Evolutionary conservation across 1,140 invertebrate genomes (phyloP).

Genomic region (Monomorium pharaonis): DNA sequence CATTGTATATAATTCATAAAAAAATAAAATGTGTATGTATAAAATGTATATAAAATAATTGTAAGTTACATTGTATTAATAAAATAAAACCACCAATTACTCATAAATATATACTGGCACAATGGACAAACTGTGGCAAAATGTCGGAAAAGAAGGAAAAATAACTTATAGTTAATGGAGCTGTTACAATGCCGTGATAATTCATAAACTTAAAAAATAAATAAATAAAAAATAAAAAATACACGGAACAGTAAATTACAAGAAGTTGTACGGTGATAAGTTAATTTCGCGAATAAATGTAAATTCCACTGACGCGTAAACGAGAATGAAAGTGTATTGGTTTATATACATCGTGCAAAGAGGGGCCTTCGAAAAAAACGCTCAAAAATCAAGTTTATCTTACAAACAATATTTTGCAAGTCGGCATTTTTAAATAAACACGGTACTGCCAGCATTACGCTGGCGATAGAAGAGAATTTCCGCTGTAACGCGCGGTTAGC

Average conservation of each 20-base stretch:
- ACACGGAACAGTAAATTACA: neutral
- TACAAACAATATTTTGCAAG: constrained; percentile 43
- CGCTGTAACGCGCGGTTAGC: neutral
- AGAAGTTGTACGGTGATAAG: neutral
- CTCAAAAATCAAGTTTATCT: constrained; percentile 28
- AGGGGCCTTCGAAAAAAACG: neutral
- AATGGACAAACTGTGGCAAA: neutral
- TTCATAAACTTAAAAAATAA: neutral
- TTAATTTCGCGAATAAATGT: constrained; percentile 10
- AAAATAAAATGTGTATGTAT: neutral
- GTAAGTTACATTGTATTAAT: neutral
- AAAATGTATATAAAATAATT: neutral
- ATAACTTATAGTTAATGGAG: neutral
- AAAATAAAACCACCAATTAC: neutral
- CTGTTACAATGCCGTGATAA: neutral
- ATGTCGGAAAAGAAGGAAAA: neutral
- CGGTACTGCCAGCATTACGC: neutral
- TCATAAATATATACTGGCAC: neutral
- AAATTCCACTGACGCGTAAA: constrained; percentile 9
- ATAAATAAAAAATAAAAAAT: too few relatives aligned
- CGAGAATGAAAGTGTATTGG: neutral
- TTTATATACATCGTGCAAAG: neutral
- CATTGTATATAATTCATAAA: neutral
- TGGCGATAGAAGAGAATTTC: constrained; percentile 25
- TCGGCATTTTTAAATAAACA: constrained; percentile 36